These are phyloP conservation scores for Mus musculus DNA, from an alignment of 2,113 vertebrate species.

Conservation along the genomic window GRCm39 chr11:37629501-37630000, in stretches of 20 bases:
- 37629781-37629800: slow-evolving; percentile 20
- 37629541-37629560: not conserved
- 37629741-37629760: not conserved
- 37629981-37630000: not conserved
- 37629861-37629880: not conserved
- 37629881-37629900: not conserved
- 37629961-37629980: not conserved
- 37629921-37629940: not conserved
- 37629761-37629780: slow-evolving; percentile 1
- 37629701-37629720: not conserved
- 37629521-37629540: not conserved
- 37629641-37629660: not conserved
- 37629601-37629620: not conserved
- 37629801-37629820: not conserved
- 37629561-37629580: not conserved
- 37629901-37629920: not conserved
- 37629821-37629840: not conserved
- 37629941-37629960: not conserved
- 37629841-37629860: not conserved
- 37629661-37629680: not conserved
- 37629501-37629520: not conserved
- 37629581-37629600: not conserved
- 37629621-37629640: not conserved
- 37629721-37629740: not conserved
- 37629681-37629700: not conserved